Conservation (phyloP, 2,797 vertebrate genomes). For the Silurus aristotelis region DNA sequence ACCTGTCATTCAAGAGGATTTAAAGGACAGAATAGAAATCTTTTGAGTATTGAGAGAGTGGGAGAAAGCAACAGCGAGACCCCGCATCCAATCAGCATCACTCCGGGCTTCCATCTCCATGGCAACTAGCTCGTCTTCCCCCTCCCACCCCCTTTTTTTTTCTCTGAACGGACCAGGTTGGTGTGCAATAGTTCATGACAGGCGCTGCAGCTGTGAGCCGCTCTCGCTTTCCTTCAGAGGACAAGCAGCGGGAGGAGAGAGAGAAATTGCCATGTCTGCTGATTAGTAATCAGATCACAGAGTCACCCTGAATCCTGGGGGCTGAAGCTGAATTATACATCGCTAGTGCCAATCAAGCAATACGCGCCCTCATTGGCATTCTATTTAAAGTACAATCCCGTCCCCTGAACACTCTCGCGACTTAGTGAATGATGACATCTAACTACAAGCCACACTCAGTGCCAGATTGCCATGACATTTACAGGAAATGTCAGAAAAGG, state of each 20-base stretch:
- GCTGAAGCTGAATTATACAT: constrained; percentile 61
- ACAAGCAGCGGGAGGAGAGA: constrained; percentile 46
- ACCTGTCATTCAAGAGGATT: constrained; percentile 50
- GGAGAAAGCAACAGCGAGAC: constrained; percentile 32
- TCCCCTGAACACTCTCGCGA: constrained; percentile 45
- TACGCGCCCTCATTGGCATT: constrained; percentile 53
- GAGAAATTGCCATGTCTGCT: constrained; percentile 51
- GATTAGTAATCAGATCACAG: constrained; percentile 63
- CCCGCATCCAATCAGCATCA: constrained; percentile 61
- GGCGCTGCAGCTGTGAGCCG: constrained; percentile 55
- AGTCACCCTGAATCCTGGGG: constrained; percentile 55
- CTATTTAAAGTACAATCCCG: constrained; percentile 57
- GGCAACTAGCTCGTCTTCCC: constrained; percentile 58
- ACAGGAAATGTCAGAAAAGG: constrained; percentile 50
- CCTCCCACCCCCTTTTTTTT: constrained; percentile 9
- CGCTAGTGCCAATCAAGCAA: constrained; percentile 57
- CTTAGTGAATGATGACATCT: constrained; percentile 51
- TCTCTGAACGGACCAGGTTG: constrained; percentile 46
- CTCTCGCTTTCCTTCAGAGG: constrained; percentile 45
- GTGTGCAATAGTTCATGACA: constrained; percentile 60
- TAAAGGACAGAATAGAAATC: constrained; percentile 45
- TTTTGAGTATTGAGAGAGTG: constrained; percentile 35
- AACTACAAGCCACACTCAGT: constrained; percentile 45
- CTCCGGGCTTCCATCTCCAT: constrained; percentile 59
- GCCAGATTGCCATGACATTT: constrained; percentile 50